phyloP scores from a whole-genome alignment of 1,140 invertebrate species.

The Portunus trituberculatus region DNA sequence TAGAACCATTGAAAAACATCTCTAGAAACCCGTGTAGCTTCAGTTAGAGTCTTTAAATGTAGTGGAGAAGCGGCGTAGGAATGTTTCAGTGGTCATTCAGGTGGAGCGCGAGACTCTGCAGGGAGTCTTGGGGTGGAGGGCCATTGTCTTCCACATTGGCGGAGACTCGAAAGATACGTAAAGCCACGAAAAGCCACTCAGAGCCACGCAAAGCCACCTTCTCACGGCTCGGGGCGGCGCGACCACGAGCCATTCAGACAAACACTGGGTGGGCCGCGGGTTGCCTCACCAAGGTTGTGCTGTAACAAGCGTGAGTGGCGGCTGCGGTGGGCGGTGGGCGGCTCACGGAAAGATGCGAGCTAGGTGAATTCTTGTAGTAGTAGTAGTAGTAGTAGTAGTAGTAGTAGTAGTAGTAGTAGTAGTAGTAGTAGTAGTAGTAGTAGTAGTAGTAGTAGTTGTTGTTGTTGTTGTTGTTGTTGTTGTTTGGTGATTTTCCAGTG shows the following conservation, averaged over 20 bases:
- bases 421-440: constrained; percentile 9
- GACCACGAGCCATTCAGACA: background rate
- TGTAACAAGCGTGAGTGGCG: background rate
- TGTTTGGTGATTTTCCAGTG: no score
- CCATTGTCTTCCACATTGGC: background rate
- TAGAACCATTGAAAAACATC: no score
- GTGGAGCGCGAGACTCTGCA: background rate
- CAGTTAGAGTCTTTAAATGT: no score
- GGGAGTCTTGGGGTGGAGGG: background rate
- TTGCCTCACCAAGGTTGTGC: background rate
- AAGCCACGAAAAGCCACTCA: no score
- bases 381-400: constrained; percentile 13
- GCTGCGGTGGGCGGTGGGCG: background rate
- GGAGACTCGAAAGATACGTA: background rate
- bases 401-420: constrained; percentile 14
- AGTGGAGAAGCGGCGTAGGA: no score
- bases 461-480: background rate
- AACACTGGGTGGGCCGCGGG: background rate
- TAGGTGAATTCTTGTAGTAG: background rate
- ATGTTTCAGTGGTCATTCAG: no score
- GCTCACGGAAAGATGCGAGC: no score
- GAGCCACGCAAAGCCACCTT: background rate
- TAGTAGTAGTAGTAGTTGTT: constrained; percentile 1
- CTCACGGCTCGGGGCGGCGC: background rate
- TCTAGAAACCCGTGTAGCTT: no score